Conservation (phyloP, 2,797 vertebrate genomes). For the Sylvilagus floridanus region DNA sequence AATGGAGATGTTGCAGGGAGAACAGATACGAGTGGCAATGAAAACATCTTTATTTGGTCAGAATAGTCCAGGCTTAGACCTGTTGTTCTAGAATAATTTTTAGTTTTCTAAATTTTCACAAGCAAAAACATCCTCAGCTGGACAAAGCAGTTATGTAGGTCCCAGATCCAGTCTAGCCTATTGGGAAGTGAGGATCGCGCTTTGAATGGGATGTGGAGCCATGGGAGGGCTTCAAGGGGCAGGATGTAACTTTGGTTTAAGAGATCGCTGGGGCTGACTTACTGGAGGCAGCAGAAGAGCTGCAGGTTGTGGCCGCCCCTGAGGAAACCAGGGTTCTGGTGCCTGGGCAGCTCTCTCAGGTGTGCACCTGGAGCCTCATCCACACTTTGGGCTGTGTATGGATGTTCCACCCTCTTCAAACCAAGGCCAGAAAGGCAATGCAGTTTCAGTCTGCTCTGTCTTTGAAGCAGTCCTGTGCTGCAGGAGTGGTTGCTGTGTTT, state of each 20-base stretch:
- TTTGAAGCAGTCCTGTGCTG: accelerated
- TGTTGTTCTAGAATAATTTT: neutral
- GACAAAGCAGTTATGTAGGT: neutral
- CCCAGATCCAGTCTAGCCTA: neutral
- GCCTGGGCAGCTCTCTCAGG: neutral
- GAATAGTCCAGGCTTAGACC: neutral
- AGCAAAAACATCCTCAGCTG: neutral
- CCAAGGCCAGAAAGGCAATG: neutral
- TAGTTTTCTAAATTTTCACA: neutral
- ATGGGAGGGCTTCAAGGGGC: neutral
- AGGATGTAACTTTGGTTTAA: neutral
- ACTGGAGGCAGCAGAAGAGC: neutral
- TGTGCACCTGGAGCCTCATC: neutral
- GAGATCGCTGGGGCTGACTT: neutral
- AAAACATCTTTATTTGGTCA: neutral
- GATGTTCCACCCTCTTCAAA: neutral
- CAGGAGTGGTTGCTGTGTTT: neutral
- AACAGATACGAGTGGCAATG: no score
- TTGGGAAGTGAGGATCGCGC: neutral
- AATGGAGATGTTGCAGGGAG: neutral
- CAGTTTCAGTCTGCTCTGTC: neutral
- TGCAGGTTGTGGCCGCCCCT: neutral
- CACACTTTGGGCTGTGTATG: neutral
- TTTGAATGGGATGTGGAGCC: neutral
- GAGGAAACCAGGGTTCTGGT: neutral